These are phyloP conservation scores for Hyposmocoma kahamanoa DNA, from an alignment of 1,140 invertebrate species.

Conservation along the genomic window DNA sequence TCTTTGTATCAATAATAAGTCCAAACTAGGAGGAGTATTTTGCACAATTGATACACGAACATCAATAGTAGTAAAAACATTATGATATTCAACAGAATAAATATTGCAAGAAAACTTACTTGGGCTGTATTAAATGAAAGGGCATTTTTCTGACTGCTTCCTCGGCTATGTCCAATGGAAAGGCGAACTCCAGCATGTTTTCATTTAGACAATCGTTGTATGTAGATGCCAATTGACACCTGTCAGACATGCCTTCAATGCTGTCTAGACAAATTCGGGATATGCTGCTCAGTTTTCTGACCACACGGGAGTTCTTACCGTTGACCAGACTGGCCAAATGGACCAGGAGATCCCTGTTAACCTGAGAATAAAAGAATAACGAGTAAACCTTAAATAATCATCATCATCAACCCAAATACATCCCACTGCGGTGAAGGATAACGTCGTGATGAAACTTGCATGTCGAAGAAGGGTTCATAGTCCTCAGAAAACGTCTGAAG, in stretches of 20 bases:
- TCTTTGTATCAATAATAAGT: too few relatives aligned
- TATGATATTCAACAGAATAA: too few relatives aligned
- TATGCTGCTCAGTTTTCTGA: conserved; percentile 51
- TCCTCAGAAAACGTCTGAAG: too few relatives aligned
- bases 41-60: too few relatives aligned
- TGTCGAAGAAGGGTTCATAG: too few relatives aligned
- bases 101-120: too few relatives aligned
- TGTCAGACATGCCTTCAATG: conserved; percentile 55
- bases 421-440: too few relatives aligned
- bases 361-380: conserved; percentile 27
- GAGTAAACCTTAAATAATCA: too few relatives aligned
- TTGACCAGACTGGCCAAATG: conserved; percentile 59
- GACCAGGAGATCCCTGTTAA: conserved; percentile 52
- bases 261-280: conserved; percentile 55
- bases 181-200: conserved; percentile 63
- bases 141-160: conserved; percentile 63
- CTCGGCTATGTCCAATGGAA: conserved; percentile 59
- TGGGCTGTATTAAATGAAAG: conserved; percentile 60
- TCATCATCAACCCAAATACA: too few relatives aligned
- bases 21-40: too few relatives aligned
- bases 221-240: conserved; percentile 56
- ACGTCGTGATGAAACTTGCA: too few relatives aligned
- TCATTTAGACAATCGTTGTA: conserved; percentile 65
- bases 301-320: conserved; percentile 56
- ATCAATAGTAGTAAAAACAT: too few relatives aligned